Base-by-base conservation (phyloP, 1,140 invertebrate genomes). In the Pomacea maculata region DNA sequence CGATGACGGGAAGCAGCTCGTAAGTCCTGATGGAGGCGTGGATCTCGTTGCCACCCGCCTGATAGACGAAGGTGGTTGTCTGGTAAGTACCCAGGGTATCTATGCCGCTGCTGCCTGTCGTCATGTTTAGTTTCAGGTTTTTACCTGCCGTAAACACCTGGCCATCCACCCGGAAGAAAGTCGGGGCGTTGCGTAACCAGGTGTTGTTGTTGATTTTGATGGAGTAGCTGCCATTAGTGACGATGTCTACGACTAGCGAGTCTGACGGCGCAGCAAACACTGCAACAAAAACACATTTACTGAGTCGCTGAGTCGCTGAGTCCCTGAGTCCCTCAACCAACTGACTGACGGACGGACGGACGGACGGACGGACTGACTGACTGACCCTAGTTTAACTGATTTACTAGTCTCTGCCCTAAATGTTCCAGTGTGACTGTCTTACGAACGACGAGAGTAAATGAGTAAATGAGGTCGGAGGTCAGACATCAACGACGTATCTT, bases 181-280 rank as follows among this genome's bases (percentile, higher is more conserved):
- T 84, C 7, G 83, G 84, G 11, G 82, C 83, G 70, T 77, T 84
- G 25, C 52, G 64, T 19, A 85, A 67, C 84, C 84, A 85, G 11
- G 76, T 79, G 34, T 67, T 77, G 55, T 68, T 73, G 57, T 83
- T 70, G 25, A 85, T 78, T 19, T 65, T 72, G 45, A 85, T 79
- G 65, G 55, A 74, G 78, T 81, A 85, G 1, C 82, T 80, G 4
- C 83, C 83, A 63, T 84, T 76, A 6, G 67, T 77, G n/a, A 64
- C 63, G 17, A 81, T 71, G 15, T 77, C 57, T 1, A 61, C 57
- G 15, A 6, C 57, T 11, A 61, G 1, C 4, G 57, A 17, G 9
- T 61, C 57, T 61, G 57, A 11, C 3, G 15, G 57, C 9, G 8
- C 57, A 61, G 57, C 57, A 61, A 17, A 61, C 57, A 14, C 57